Percentiles rank a stretch among this genome's conserved stretches.
These are phyloP conservation scores for Ellobius talpinus DNA, from an alignment of 2,113 vertebrate species.

Conservation along the genomic window DNA sequence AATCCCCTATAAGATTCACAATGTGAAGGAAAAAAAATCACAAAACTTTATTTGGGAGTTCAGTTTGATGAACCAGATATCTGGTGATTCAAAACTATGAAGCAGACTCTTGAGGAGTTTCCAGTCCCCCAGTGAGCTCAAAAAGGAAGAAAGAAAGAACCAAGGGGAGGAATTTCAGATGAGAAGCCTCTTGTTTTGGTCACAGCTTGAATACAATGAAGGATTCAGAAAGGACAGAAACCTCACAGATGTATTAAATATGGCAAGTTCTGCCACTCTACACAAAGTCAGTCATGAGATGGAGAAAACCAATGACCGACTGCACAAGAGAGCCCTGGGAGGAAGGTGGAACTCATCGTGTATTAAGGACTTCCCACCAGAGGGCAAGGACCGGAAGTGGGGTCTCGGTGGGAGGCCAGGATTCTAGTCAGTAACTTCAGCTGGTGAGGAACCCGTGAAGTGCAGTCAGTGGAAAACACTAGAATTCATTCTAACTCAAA, in stretches of 20 bases:
- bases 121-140: not conserved
- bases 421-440: not conserved
- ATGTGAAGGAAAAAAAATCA: not conserved
- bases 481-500: not conserved
- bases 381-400: not conserved
- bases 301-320: not conserved
- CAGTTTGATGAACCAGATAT: not conserved
- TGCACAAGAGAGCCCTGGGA: not conserved
- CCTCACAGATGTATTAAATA: not conserved
- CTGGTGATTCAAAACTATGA: not conserved
- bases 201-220: not conserved
- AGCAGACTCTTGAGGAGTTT: not conserved
- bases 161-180: not conserved
- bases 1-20: not conserved
- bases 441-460: not conserved
- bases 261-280: not conserved
- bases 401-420: not conserved
- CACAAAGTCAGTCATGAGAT: not conserved
- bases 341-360: not conserved
- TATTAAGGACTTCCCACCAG: not conserved
- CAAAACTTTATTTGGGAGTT: not conserved
- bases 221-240: not conserved
- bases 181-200: not conserved
- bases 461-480: not conserved
- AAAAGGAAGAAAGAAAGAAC: not conserved